Percentiles rank a stretch among this genome's conserved stretches.
Conservation (phyloP, 1,140 invertebrate genomes). For the Acromyrmex charruanus region DNA sequence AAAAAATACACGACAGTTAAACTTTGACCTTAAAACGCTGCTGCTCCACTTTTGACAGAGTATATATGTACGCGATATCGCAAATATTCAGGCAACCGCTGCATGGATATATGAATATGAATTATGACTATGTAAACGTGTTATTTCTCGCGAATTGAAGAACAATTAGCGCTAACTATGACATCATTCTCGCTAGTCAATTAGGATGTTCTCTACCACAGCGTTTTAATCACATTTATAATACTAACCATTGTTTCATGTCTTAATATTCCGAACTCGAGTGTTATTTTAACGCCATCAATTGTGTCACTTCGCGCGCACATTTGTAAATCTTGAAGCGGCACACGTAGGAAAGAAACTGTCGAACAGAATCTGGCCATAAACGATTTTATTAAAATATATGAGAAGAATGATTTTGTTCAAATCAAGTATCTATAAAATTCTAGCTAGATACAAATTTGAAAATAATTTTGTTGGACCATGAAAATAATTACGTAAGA, state of each 20-base stretch:
- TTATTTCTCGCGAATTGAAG: not conserved
- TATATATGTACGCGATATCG: not conserved
- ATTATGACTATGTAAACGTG: not conserved
- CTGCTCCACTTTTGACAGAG: not conserved
- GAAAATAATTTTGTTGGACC: no score
- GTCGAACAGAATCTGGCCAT: no score
- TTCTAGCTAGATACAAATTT: no score
- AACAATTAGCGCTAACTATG: not conserved
- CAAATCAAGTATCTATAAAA: no score
- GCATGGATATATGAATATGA: not conserved
- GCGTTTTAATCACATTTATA: not conserved
- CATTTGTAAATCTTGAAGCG: not conserved
- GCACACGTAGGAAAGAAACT: not conserved
- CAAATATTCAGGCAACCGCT: not conserved
- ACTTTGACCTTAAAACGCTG: constrained; percentile 22
- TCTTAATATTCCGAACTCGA: not conserved
- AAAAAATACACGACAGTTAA: constrained; percentile 1
- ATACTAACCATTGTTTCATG: not conserved
- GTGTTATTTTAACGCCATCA: not conserved
- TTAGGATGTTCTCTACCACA: not conserved
- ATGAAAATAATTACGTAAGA: no score
- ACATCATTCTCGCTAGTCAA: constrained; percentile 1
- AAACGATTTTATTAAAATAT: no score
- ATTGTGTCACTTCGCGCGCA: not conserved
- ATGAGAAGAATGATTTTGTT: no score